Evolutionary conservation across 2,113 vertebrate genomes (phyloP), one percentile per base, ranked within the genome.

Genomic region (Neogobius melanostomus): DNA sequence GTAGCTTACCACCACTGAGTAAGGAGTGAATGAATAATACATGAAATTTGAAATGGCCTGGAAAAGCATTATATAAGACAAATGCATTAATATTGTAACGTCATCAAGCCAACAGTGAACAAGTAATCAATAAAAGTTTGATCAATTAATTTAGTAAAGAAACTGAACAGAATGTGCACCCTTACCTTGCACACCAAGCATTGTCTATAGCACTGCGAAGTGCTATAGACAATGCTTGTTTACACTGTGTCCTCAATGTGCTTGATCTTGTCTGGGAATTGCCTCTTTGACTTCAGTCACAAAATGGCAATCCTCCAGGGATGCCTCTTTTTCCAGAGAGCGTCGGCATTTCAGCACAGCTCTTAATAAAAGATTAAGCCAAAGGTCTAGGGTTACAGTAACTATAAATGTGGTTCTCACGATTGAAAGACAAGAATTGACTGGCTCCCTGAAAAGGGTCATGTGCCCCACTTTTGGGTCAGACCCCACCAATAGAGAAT

Each of bases 341-440:
- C 70, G 8, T 74, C 46, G 28, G 67, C 43, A 71, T 82, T 69
- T 82, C 63, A 76, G 68, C 85, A 69, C 75, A 84, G 72, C 77
- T 74, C 53, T 81, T 74, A 86, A 82, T 85, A 80, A 89, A 89
- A 82, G 74, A 89, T 76, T 71, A 68, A 81, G 82, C 80, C 84
- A 87, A 79, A 86, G 82, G 81, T 84, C 80, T 74, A 44, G 80
- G 82, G 82, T 80, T 83, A 76, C 75, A 70, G 63, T 72, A 76
- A 69, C 66, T 72, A 72, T 84, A 81, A 85, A 83, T 63, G 76
- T 69, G 66, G 79, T 90, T 91, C 87, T 90, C 90, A 90, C 84
- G 80, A 72, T 72, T 74, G 51, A 71, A 76, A 43, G 77, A 43
- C 66, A 53, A 15, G 63, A 16, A 61, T 42, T 52, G 64, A 62